phyloP scores from a whole-genome alignment of 2,113 vertebrate species.

The Charadrius vociferus region DNA sequence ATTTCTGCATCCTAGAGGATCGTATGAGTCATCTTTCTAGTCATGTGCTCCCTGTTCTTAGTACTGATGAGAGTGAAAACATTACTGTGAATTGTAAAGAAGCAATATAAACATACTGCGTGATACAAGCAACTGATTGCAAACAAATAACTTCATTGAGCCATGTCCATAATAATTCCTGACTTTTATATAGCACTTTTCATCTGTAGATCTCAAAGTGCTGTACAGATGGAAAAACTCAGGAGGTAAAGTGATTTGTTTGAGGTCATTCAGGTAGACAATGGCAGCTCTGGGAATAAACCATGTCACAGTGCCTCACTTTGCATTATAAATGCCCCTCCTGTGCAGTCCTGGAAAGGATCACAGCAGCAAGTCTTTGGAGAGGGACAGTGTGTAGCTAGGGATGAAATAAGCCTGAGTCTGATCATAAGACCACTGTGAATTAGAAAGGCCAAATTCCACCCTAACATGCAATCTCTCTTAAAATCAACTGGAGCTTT shows the following conservation, averaged over 20 bases:
- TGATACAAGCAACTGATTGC: neutral
- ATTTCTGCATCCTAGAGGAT: constrained; percentile 56
- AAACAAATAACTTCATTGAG: constrained; percentile 13
- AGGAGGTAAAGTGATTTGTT: neutral
- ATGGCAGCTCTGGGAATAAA: constrained; percentile 5
- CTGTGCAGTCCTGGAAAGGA: constrained; percentile 22
- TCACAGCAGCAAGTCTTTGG: neutral
- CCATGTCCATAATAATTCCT: neutral
- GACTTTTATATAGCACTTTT: neutral
- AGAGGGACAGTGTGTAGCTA: neutral
- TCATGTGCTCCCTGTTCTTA: constrained; percentile 43
- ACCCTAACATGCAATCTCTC: neutral
- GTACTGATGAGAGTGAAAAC: constrained; percentile 4
- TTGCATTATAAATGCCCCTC: constrained; percentile 37
- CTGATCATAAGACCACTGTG: neutral
- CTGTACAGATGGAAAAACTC: constrained; percentile 23
- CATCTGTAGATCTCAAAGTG: neutral
- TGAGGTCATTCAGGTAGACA: constrained; percentile 39
- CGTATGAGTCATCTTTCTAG: constrained; percentile 50
- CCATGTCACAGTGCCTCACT: neutral
- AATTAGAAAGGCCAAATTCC: neutral
- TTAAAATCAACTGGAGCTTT: neutral
- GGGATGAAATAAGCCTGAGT: neutral
- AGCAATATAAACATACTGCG: neutral
- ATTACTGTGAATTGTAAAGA: neutral